These are phyloP conservation scores for Zaprionus bogoriensis DNA, from an alignment of 2,888 invertebrate species.

Conservation along the genomic window DNA sequence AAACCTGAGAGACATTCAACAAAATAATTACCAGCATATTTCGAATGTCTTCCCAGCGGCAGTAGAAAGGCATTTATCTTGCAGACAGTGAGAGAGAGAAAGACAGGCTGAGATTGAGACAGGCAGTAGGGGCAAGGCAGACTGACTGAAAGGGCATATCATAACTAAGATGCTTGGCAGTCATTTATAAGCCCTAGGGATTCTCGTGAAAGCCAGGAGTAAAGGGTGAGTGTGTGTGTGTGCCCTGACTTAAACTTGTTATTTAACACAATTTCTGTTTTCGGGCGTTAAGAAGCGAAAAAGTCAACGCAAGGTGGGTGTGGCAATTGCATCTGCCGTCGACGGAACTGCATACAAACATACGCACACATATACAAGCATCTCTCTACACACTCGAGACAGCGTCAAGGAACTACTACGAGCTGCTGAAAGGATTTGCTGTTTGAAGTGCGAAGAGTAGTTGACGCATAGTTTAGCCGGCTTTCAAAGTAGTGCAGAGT, in stretches of 20 bases:
- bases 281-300: neutral
- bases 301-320: slow-evolving; percentile 25
- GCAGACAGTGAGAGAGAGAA: neutral
- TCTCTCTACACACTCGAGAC: slow-evolving; percentile 24
- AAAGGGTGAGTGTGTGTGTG: neutral
- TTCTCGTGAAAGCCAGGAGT: slow-evolving; percentile 11
- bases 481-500: slow-evolving; percentile 10
- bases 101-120: neutral
- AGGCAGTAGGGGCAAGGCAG: neutral
- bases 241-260: slow-evolving; percentile 23
- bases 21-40: slow-evolving; percentile 78
- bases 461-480: slow-evolving; percentile 56
- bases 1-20: slow-evolving; percentile 73
- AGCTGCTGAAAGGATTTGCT: slow-evolving; percentile 34
- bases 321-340: slow-evolving; percentile 28
- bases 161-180: slow-evolving; percentile 56
- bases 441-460: slow-evolving; percentile 59
- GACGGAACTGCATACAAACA: slow-evolving; percentile 12
- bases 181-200: slow-evolving; percentile 53
- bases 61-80: slow-evolving; percentile 41
- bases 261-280: slow-evolving; percentile 16
- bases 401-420: no score
- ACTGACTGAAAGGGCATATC: slow-evolving; percentile 38
- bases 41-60: slow-evolving; percentile 57
- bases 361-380: neutral